phyloP scores from a whole-genome alignment of 1,140 invertebrate species.

The Pemphigus obesinymphae region DNA sequence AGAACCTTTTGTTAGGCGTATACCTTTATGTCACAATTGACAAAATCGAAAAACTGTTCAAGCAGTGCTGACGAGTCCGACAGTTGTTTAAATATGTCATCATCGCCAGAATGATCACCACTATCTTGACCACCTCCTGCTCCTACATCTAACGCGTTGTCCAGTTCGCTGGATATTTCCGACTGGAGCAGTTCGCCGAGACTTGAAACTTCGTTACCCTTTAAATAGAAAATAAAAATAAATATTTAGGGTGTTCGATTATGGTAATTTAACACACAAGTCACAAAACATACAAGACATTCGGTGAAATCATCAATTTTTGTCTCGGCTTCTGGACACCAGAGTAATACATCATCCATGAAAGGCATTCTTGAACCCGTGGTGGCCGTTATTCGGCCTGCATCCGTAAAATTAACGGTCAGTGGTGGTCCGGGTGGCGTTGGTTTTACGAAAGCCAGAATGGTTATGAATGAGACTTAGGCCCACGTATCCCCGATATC shows the following conservation, averaged over 20 bases:
- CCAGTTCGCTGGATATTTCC: slow-evolving; percentile 61
- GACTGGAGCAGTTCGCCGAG: slow-evolving; percentile 63
- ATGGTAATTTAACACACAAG: not conserved
- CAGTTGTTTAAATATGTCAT: slow-evolving; percentile 67
- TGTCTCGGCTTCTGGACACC: slow-evolving; percentile 77
- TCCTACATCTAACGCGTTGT: slow-evolving; percentile 53
- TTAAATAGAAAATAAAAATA: slow-evolving; percentile 47
- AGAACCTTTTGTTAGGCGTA: not conserved
- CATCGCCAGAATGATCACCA: slow-evolving; percentile 50
- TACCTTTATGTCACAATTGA: slow-evolving; percentile 49
- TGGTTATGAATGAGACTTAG: not conserved
- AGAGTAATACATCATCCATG: slow-evolving; percentile 86
- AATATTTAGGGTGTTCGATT: not conserved
- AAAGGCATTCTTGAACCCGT: slow-evolving; percentile 72
- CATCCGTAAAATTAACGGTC: slow-evolving; percentile 50
- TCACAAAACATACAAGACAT: slow-evolving; percentile 64
- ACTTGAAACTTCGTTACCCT: slow-evolving; percentile 49
- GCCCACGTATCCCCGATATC: not conserved
- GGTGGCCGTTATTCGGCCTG: slow-evolving; percentile 37
- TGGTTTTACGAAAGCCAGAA: slow-evolving; percentile 45
- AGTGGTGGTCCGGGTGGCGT: slow-evolving; percentile 43
- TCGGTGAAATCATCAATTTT: slow-evolving; percentile 84
- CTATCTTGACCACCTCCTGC: slow-evolving; percentile 37
- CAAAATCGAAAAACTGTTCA: slow-evolving; percentile 55
- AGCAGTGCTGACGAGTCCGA: slow-evolving; percentile 61